Evolutionary conservation across 2,888 invertebrate species (phyloP), one percentile per base, ranked within the genome.

Genomic region (Sericinus montela): DNA sequence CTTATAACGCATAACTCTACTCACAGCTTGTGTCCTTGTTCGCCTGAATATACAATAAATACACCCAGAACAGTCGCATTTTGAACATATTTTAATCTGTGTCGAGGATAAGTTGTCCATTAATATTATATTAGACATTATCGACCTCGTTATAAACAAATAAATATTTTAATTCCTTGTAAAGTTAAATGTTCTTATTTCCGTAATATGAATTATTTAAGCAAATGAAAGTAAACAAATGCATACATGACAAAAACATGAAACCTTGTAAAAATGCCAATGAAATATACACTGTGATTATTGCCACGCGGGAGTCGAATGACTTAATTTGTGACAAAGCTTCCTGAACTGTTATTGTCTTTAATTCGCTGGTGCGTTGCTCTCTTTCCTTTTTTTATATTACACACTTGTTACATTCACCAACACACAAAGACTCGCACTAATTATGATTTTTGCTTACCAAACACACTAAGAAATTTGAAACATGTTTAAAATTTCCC

Each of bases 331-430:
- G 28, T 47, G 35, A 36, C 41, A 47, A 47, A 35, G 36, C 47
- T 40, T 47, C 47, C 47, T 41, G 41, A 41, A 40, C 25, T 47
- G 25, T 47, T 41, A 47, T 47, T 47, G 47, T 47, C 41, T 47
- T 47, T 36, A 41, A 47, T 47, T 47, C 35, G 29, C 32, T 29
- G 40, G 47, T 41, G 35, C 47, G 36, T 47, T 41, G 47, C 47
- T 41, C 40, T 15, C 36, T 36, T 35, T 19, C 6, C n/a, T 32
- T 32, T 23, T 15, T 34, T 46, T 37, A 37, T 46, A 14, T n/a
- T n/a, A n/a, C n/a, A n/a, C n/a, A n/a, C n/a, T n/a, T n/a, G n/a
- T n/a, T n/a, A n/a, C n/a, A n/a, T n/a, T n/a, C n/a, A n/a, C n/a
- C n/a, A n/a, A n/a, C n/a, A n/a, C n/a, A n/a, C n/a, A n/a, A n/a